Evolutionary conservation across 2,797 vertebrate genomes (phyloP), one percentile per base, ranked within the genome.

Genomic region (Potorous gilbertii): DNA sequence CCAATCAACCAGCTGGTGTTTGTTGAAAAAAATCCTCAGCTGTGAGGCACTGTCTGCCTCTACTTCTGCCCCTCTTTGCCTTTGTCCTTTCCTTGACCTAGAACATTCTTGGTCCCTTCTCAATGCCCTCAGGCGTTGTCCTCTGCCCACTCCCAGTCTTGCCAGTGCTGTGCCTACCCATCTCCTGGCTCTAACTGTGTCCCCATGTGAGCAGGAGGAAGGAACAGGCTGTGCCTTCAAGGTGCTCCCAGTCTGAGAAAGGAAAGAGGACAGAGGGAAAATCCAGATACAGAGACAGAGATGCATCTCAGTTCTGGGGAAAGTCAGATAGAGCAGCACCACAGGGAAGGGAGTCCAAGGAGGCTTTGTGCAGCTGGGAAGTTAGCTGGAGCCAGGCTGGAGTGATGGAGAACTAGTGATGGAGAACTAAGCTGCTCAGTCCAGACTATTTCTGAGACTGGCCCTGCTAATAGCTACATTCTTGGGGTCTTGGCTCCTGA

Each of bases 1-100:
- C 40, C 74, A 87, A 40, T 87, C 97, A 97, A 92, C 93, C 94
- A 95, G 96, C 94, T 93, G 96, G 56, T 97, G 97, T 97, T 95
- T 94, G 96, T 96, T 87, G 90, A 95, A 92, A 52, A 94, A 94
- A 62, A 95, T 91, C 90, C 94, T 97, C 94, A 55, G 6, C 92
- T 91, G 18, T 12, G 52, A 95, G 97, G 94, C 93, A 94, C 96
- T 87, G 40, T 87, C 40, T 87, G 56, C 95, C 97, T 97, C 94
- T 93, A 56, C n/a, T 81, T 81, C 74, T 92, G 91, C 24, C 93
- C 96, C 55, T 0, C 52, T 3, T 54, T 8, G 11, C 74, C 40
- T 81, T 46, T 87, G 74, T 87, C 40, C 40, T 87, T 87, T 87
- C 40, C 74, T 50, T 87, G 74, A 87, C 74, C 74, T 87, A 87